Base-by-base conservation (phyloP, 2,797 vertebrate genomes). In the Anguilla obscura region DNA sequence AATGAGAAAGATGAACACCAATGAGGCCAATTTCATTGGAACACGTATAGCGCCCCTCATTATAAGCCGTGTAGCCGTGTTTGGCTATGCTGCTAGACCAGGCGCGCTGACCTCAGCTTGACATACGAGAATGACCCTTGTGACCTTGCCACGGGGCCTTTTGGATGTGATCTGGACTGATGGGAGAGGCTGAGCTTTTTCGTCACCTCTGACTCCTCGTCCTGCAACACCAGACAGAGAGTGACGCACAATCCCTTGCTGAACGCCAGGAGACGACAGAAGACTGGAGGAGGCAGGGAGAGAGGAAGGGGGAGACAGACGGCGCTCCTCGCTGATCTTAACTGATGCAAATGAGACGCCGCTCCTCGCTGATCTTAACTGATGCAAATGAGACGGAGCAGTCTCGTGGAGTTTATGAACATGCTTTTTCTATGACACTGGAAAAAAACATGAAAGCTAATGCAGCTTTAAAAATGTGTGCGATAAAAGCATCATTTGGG, bases 101-200 rank as follows among this genome's bases (percentile, higher is more conserved):
- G 40, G 40, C 2, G 18, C 24, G 24, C 79, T 82, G 79, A 82
- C 45, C 79, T 82, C 40, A 9, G 36, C 3, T 1, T 14, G 21
- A 45, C 36, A 40, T 2, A 21, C 0, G 0, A 80, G 40, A 21
- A 48, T 48, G 36, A 48, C 18, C 76, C 76, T 18, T 36, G 82
- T 36, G 18, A 86, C 63, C 18, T 50, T 40, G 54, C 86, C 69
- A 45, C 3, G 16, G 83, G 86, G 82, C 18, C 10, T 36, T 52
- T 36, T 66, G 27, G 86, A 74, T 85, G 48, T 27, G 50, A 85
- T 87, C 48, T 87, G 86, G 52, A 21, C 40, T 79, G 86, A 89
- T 69, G 86, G 86, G 69, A 79, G 27, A 84, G 6, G 21, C n/a
- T 5, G 8, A 5, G 60, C 24, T 86, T 36, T 66, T 10, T 40